Conservation (phyloP, 2,888 invertebrate genomes). For the Corythucha ciliata region DNA sequence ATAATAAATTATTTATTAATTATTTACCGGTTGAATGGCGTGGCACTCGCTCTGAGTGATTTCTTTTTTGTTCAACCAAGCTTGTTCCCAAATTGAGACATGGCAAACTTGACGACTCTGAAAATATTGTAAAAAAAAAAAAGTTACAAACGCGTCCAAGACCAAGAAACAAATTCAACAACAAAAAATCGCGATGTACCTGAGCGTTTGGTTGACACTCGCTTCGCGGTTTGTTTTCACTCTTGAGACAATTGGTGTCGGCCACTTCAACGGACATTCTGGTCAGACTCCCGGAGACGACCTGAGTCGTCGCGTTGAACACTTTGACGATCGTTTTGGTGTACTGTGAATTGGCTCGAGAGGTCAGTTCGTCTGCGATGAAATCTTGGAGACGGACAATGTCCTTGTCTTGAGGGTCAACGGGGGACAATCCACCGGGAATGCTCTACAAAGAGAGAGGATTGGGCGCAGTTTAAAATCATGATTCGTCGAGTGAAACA, state of each 20-base stretch:
- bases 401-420: slow-evolving; percentile 13
- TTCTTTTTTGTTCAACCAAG: slow-evolving; percentile 31
- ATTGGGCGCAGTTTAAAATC: not conserved
- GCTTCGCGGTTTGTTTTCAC: slow-evolving; percentile 29
- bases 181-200: slow-evolving; percentile 13
- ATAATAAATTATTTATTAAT: too few relatives aligned
- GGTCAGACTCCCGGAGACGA: slow-evolving; percentile 49
- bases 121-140: slow-evolving; percentile 8
- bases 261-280: slow-evolving; percentile 52
- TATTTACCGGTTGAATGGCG: slow-evolving; percentile 16
- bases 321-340: slow-evolving; percentile 23
- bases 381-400: slow-evolving; percentile 16
- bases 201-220: slow-evolving; percentile 18
- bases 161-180: too few relatives aligned
- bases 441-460: slow-evolving; percentile 14
- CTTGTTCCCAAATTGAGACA: slow-evolving; percentile 30
- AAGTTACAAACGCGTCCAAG: too few relatives aligned
- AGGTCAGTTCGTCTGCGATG: slow-evolving; percentile 19
- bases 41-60: slow-evolving; percentile 29
- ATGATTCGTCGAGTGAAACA: not conserved
- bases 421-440: slow-evolving; percentile 16
- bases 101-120: slow-evolving; percentile 29
- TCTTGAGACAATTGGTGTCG: slow-evolving; percentile 47
- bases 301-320: slow-evolving; percentile 29
- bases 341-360: slow-evolving; percentile 23